phyloP scores from a whole-genome alignment of 2,888 invertebrate genomes.

The Drosophila kuntzei region DNA sequence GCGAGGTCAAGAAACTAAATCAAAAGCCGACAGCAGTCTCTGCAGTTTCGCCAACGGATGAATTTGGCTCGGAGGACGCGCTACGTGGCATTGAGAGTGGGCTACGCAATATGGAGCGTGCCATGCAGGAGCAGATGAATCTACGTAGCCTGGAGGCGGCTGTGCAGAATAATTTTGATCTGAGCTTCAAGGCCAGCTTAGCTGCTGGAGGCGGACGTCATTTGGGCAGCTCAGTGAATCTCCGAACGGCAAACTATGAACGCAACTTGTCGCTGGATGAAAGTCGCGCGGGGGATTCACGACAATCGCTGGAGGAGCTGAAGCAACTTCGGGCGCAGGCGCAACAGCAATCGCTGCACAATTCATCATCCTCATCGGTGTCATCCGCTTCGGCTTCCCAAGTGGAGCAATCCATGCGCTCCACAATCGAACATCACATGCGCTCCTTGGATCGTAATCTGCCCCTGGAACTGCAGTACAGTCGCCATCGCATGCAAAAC shows the following conservation, averaged over 20 bases:
- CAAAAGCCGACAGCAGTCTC: conserved; percentile 23
- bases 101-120: conserved; percentile 85
- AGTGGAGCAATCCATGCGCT: conserved; percentile 83
- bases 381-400: conserved; percentile 60
- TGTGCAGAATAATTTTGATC: conserved; percentile 79
- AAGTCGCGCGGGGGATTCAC: conserved; percentile 74
- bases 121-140: conserved; percentile 86
- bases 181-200: conserved; percentile 79
- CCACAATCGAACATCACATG: conserved; percentile 85
- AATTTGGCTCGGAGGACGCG: conserved; percentile 85
- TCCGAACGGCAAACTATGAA: conserved; percentile 79
- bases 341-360: conserved; percentile 77
- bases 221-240: conserved; percentile 73
- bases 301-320: conserved; percentile 82
- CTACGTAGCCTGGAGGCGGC: conserved; percentile 83
- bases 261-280: conserved; percentile 83
- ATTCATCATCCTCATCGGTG: conserved; percentile 63
- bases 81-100: conserved; percentile 85
- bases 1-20: conserved; percentile 77
- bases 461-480: conserved; percentile 85
- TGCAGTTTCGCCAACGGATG: conserved; percentile 83
- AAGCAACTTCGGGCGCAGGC: conserved; percentile 83
- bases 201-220: conserved; percentile 67
- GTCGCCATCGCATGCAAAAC: conserved; percentile 84
- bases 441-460: conserved; percentile 85